Evolutionary conservation across 2,797 vertebrate genomes (phyloP).

Genomic region (Chlorospingus flavigularis): DNA sequence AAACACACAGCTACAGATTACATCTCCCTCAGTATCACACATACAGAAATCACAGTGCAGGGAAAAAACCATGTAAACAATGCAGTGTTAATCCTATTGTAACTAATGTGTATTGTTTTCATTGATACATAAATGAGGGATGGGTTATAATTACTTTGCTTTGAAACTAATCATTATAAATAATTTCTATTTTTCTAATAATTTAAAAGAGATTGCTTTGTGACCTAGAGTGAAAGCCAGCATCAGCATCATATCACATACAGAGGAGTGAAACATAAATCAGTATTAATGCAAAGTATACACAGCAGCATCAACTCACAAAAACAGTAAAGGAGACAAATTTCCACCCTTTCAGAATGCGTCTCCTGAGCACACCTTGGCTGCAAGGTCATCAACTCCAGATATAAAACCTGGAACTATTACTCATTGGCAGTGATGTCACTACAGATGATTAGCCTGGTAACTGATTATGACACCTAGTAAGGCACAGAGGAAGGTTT

Average conservation of each 20-base stretch:
- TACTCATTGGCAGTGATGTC: constrained; percentile 69
- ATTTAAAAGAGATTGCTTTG: background rate
- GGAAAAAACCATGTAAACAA: background rate
- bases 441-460: constrained; percentile 63
- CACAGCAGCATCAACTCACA: constrained; percentile 25
- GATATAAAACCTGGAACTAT: constrained; percentile 67
- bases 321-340: constrained; percentile 1
- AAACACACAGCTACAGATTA: background rate
- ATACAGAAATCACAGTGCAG: background rate
- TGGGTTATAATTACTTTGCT: background rate
- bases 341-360: background rate
- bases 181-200: background rate
- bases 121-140: background rate
- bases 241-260: background rate
- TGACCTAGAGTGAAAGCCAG: constrained; percentile 6
- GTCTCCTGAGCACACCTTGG: background rate
- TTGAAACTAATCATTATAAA: background rate
- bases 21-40: background rate
- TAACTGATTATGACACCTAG: constrained; percentile 44
- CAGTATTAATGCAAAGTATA: constrained; percentile 18
- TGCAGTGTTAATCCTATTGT: background rate
- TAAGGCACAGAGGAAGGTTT: background rate
- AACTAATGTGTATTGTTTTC: background rate
- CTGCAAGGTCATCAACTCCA: background rate
- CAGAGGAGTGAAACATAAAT: constrained; percentile 22